Percentiles rank a stretch among this genome's conserved stretches.
These are phyloP conservation scores for Lamellibrachia satsuma DNA, from an alignment of 2,888 invertebrate species.

Conservation along the genomic window DNA sequence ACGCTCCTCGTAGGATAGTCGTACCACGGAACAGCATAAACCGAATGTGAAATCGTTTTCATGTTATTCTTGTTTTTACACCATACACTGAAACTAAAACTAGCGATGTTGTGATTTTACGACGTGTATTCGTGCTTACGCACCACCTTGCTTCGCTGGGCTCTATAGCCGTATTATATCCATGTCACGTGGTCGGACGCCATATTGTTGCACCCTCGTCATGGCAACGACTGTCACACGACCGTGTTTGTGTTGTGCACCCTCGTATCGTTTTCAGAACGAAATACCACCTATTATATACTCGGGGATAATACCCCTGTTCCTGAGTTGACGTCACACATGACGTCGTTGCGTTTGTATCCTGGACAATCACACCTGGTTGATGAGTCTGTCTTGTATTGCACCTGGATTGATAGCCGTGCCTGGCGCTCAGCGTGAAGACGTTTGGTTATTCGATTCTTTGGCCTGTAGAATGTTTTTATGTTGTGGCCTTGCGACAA, in stretches of 20 bases:
- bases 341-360: background rate
- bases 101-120: background rate
- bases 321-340: slow-evolving; percentile 2
- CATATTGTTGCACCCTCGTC: slow-evolving; percentile 8
- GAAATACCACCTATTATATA: background rate
- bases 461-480: background rate
- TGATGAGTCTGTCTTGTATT: background rate
- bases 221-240: background rate
- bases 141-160: background rate
- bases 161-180: background rate
- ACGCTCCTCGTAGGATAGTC: background rate
- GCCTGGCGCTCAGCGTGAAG: background rate
- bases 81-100: background rate
- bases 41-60: background rate
- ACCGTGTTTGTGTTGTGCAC: background rate
- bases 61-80: background rate
- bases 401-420: background rate
- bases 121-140: background rate
- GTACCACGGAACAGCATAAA: background rate
- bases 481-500: background rate
- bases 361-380: background rate
- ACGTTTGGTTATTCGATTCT: background rate
- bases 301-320: slow-evolving; percentile 8
- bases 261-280: background rate
- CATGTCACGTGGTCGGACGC: background rate